Base-by-base conservation (phyloP, 2,888 invertebrate genomes). In the Peribatodes rhomboidaria region DNA sequence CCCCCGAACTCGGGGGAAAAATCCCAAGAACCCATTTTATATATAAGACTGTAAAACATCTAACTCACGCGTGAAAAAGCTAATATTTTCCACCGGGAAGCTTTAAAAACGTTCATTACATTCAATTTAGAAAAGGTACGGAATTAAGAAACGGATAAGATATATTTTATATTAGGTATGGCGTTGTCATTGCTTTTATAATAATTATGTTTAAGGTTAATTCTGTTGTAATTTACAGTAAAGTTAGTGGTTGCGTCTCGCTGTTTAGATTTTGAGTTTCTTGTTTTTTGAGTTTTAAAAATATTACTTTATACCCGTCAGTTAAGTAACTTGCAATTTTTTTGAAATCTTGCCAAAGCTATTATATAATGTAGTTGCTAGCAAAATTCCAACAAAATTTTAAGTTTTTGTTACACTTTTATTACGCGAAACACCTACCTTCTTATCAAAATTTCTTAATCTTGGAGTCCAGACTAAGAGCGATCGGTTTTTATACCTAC, bases 61-160 rank as follows among this genome's bases (percentile, higher is more conserved):
- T 78, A 80, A 79, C 77, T 81, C 80, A 79, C 76, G 77, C 78
- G 80, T 77, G 79, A 78, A 82, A 79, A 83, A 83, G 80, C 78
- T 83, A 83, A 86, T 84, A 86, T 81, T 82, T 65, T 80, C 75
- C 76, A 72, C 72, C 59, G 69, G 68, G 72, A 82, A 78, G 81
- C 79, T 77, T 78, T 82, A 80, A 80, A 80, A 83, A 80, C 75
- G 73, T 79, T 82, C 76, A 80, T 85, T 82, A 81, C 76, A 77
- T 82, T 84, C 79, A 82, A 81, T 83, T 82, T 80, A 73, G 72
- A 67, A 71, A 72, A 74, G 64, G 70, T 57, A 65, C 62, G 64
- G 71, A 72, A 73, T 70, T 72, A 71, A 71, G 49, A 69, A 63
- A 46, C 27, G 59, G 66, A 67, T 67, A 61, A 63, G 50, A 55